phyloP scores from a whole-genome alignment of 2,888 invertebrate genomes.

The Rhagium mordax region DNA sequence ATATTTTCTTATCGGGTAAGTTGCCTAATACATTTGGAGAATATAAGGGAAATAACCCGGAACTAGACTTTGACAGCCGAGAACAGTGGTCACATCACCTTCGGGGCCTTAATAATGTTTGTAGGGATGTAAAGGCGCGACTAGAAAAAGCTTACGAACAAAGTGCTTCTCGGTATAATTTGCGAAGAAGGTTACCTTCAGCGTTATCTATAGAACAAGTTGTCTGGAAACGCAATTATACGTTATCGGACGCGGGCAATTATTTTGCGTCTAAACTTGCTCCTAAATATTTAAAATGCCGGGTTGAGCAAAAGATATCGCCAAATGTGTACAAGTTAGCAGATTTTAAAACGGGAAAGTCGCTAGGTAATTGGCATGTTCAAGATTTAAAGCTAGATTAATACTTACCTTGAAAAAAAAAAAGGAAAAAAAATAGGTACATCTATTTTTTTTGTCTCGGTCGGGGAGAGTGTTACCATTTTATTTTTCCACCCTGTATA shows the following conservation, averaged over 20 bases:
- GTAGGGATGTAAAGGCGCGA: slow-evolving; percentile 6
- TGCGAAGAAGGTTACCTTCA: slow-evolving; percentile 16
- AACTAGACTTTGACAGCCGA: neutral
- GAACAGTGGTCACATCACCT: slow-evolving; percentile 6
- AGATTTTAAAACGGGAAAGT: neutral
- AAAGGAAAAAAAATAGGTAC: too few relatives aligned
- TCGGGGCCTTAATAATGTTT: slow-evolving; percentile 1
- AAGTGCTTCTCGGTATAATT: slow-evolving; percentile 25
- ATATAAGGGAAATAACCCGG: neutral
- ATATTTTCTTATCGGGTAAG: slow-evolving; percentile 18
- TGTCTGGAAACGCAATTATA: slow-evolving; percentile 38
- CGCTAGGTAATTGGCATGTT: slow-evolving; percentile 18
- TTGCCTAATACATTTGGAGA: neutral
- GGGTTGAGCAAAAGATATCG: slow-evolving; percentile 20
- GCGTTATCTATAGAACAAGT: slow-evolving; percentile 14
- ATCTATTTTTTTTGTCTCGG: too few relatives aligned
- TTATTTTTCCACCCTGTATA: too few relatives aligned
- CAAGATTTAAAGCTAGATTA: slow-evolving; percentile 31
- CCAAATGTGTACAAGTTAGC: slow-evolving; percentile 12
- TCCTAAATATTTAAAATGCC: slow-evolving; percentile 37
- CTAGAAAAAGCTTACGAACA: slow-evolving; percentile 35
- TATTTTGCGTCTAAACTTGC: slow-evolving; percentile 43
- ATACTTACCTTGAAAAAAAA: too few relatives aligned
- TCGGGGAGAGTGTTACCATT: too few relatives aligned
- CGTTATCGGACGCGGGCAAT: slow-evolving; percentile 38